A percentile compares a stretch with the other conserved stretches of the same genome.
phyloP scores from a whole-genome alignment of 2,888 invertebrate species.

The Micropterix aruncella region DNA sequence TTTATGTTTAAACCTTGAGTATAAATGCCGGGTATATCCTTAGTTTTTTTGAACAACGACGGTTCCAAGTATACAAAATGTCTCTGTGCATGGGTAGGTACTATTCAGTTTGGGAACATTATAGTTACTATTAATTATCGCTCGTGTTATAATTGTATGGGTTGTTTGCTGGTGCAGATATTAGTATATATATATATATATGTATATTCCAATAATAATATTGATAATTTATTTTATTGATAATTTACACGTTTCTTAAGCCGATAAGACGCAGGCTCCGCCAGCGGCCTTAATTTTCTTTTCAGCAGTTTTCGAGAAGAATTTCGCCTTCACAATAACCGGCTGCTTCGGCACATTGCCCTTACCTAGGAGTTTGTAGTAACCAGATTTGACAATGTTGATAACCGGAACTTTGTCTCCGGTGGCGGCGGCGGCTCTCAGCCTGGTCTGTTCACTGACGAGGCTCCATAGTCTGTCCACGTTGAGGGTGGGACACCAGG shows the following conservation, averaged over 20 bases:
- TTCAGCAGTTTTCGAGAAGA: constrained; percentile 95
- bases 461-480: constrained; percentile 95
- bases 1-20: no score
- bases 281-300: constrained; percentile 95
- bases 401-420: constrained; percentile 93
- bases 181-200: no score
- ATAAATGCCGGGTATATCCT: no score
- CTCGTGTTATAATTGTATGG: no score
- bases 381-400: constrained; percentile 93
- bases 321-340: constrained; percentile 97
- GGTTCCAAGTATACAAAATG: no score
- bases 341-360: constrained; percentile 94
- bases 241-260: constrained; percentile 39
- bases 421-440: constrained; percentile 65
- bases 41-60: no score
- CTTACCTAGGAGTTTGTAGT: constrained; percentile 95
- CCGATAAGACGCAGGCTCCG: constrained; percentile 91
- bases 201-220: no score
- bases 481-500: constrained; percentile 89
- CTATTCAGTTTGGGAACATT: no score
- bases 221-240: no score
- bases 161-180: no score
- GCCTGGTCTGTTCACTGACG: constrained; percentile 81
- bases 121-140: no score
- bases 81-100: no score